Evolutionary conservation across 2,113 vertebrate genomes (phyloP), one percentile per base, ranked within the genome.

Genomic region (Lutjanus erythropterus): DNA sequence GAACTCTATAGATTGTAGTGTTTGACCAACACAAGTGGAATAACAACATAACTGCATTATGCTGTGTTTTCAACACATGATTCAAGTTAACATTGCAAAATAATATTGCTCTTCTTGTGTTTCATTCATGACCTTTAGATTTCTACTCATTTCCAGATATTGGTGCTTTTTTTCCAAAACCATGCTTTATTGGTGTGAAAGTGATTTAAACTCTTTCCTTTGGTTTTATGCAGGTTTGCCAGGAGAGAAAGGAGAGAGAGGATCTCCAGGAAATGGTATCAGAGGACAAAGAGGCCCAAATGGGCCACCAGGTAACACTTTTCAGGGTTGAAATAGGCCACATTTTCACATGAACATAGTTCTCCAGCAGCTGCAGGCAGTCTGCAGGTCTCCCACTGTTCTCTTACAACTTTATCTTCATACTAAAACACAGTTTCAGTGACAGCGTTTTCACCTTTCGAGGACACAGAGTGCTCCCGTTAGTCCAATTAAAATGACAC

Each of bases 211-310:
- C 27, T 39, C 18, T 33, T 71, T 69, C 75, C 15, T 41, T 50
- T 70, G 18, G 23, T 59, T 60, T n/a, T 55, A 14, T 86, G 2
- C 86, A 99, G 98, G 98, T 85, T 82, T 96, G 73, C 90, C 95
- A 58, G 98, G 98, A 94, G 98, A 99, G 88, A 99, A 99, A 86
- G 98, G 98, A 0, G 98, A 99, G 92, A 95, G 97, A 91, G 98
- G 96, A 46, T 41, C 75, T 83, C 53, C 90, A 73, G 96, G 97
- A 65, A 94, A 71, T 70, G 96, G 96, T 74, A 92, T 95, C 80
- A 95, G 95, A 93, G 98, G 98, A 90, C 95, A 96, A 67, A 96
- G 96, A 95, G 98, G 98, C 80, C 86, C 88, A 16, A 91, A 81
- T 1, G 98, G 98, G 72, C 96, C 97, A 71, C 96, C 96, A 95